phyloP scores from a whole-genome alignment of 2,888 invertebrate species.

The Amphipoea oculea region DNA sequence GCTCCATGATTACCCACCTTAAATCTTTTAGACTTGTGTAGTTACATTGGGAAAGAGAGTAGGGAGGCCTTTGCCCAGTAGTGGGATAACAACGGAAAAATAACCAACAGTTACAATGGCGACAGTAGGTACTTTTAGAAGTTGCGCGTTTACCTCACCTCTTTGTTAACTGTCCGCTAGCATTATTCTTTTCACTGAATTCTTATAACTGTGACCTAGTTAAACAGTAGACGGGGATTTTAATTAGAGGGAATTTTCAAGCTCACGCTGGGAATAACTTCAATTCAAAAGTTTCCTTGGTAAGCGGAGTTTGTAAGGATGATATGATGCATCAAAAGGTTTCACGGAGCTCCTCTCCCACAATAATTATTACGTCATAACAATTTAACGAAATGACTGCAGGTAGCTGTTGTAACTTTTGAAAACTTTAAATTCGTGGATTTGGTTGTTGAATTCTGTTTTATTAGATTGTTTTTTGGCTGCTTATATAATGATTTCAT shows the following conservation, averaged over 20 bases:
- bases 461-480: neutral
- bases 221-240: constrained; percentile 54
- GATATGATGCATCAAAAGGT: constrained; percentile 38
- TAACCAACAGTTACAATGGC: neutral
- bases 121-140: neutral
- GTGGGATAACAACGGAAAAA: too few species aligned
- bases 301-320: constrained; percentile 53
- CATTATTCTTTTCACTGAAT: constrained; percentile 42
- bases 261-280: constrained; percentile 58
- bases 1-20: too few species aligned
- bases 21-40: neutral
- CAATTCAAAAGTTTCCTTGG: constrained; percentile 58
- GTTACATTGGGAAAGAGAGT: too few species aligned
- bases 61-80: too few species aligned
- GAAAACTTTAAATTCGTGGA: constrained; percentile 3
- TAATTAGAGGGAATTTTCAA: constrained; percentile 68
- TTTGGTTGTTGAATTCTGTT: constrained; percentile 4
- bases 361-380: constrained; percentile 39
- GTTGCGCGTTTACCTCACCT: neutral
- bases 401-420: constrained; percentile 1
- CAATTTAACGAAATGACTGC: constrained; percentile 32
- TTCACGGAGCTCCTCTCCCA: constrained; percentile 25
- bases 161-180: constrained; percentile 40
- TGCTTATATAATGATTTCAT: neutral
- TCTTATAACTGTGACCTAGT: constrained; percentile 50